Evolutionary conservation across 2,797 vertebrate genomes (phyloP), one percentile per base, ranked within the genome.

Genomic region (Lithobates sylvaticus): DNA sequence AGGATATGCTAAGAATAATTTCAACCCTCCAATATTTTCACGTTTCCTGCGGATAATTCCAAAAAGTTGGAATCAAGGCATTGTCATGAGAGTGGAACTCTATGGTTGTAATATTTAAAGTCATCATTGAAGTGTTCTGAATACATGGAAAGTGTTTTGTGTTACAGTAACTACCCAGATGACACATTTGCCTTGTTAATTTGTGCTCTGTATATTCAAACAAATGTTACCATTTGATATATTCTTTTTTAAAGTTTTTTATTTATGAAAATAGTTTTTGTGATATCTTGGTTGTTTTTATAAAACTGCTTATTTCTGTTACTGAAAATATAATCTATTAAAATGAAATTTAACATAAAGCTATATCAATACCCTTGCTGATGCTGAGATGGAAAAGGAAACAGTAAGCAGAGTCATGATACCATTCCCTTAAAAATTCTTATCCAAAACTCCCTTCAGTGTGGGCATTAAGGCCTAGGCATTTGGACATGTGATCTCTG

Each of bases 21-120:
- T 99, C 83, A 94, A 95, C 80, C 97, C 98, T 3, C 97, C 98
- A 7, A 97, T 99, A 87, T 95, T 97, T 89, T 95, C 98, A 71
- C 96, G 94, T 85, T 99, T 96, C 85, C 94, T 99, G 85, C 95
- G 96, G 23, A 93, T 99, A 89, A 75, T 97, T 89, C 98, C 98
- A 16, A 95, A 89, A 88, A 93, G 84, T 0, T 99, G 98, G 98
- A 92, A 91, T 87, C 89, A 90, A 5, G 91, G 92, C 68, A 97
- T 98, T 90, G 97, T 96, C 16, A 94, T 99, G 93, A 96, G 98
- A 61, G 39, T 97, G 10, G 98, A 99, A 77, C 93, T 99, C 54
- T 96, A 97, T 75, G 98, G 98, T 85, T 99, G 98, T 92, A 95
- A 97, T 89, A 93, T 95, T 15, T 87, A 80, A 79, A 76, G 27